phyloP scores from a whole-genome alignment of 2,888 invertebrate species.

The Trachelus iudaicus region DNA sequence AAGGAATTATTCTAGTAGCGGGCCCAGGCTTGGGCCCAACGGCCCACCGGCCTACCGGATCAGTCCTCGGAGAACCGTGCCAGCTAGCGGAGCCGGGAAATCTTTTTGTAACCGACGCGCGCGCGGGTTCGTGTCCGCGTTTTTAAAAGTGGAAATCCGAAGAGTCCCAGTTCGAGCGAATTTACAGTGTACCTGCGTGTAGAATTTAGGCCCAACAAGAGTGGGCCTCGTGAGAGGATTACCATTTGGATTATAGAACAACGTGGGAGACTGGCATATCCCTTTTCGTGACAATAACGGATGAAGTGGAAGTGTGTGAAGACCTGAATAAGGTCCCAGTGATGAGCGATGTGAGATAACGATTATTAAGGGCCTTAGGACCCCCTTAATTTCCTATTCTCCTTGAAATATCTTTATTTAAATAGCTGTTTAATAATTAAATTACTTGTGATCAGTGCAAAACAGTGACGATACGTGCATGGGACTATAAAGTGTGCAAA shows the following conservation, averaged over 20 bases:
- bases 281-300: background rate
- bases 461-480: slow-evolving; percentile 18
- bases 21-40: slow-evolving; percentile 49
- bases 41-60: slow-evolving; percentile 36
- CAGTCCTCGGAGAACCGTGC: slow-evolving; percentile 61
- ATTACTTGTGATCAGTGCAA: slow-evolving; percentile 1
- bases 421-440: background rate
- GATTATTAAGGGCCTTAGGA: slow-evolving; percentile 21
- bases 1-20: slow-evolving; percentile 41
- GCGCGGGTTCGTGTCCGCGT: slow-evolving; percentile 25
- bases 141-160: background rate
- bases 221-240: slow-evolving; percentile 12
- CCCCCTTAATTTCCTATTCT: slow-evolving; percentile 2
- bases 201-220: background rate
- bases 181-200: background rate
- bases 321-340: slow-evolving; percentile 3
- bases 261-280: background rate
- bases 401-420: background rate
- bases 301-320: slow-evolving; percentile 6
- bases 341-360: slow-evolving; percentile 36
- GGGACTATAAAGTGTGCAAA: slow-evolving; percentile 36
- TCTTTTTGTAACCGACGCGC: slow-evolving; percentile 7
- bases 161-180: background rate
- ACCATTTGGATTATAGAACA: slow-evolving; percentile 19
- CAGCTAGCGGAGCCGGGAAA: slow-evolving; percentile 20